Base-by-base conservation (phyloP, 2,797 vertebrate genomes). In the Pangasius sanitwongsei region DNA sequence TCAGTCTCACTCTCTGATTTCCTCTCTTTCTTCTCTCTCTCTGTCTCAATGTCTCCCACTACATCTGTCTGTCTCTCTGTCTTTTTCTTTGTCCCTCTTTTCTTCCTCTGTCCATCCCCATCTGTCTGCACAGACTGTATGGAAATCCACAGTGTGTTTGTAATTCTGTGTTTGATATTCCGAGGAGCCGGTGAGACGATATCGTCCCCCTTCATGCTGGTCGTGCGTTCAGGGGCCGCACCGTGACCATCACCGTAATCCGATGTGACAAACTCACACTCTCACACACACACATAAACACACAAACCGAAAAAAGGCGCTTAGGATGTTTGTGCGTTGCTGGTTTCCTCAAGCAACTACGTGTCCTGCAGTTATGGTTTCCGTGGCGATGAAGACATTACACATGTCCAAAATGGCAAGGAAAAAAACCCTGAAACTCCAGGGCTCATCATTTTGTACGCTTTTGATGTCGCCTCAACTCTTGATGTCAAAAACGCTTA, bases 181-280 rank as follows among this genome's bases (percentile, higher is more conserved):
- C 0, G 5, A 31, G 41, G 82, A n/a, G 82, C 15, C 61, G 28
- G 41, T 12, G 70, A 61, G 70, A 74, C 7, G 69, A 72, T 85
- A 41, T 53, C 31, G 3, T 57, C 37, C 57, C 20, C 50, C 84
- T 74, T 31, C 23, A 23, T 0, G 6, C 84, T 6, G 53, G 31
- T 55, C 23, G 11, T 44, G 67, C 4, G 23, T 57, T 86, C 65
- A 55, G 50, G 50, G 67, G 59, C 77, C 80, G 28, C 86, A 85
- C 75, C 77, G 67, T 86, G 83, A 89, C 84, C 82, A 78, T 89
- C 89, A 89, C 96, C 97, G 97, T 99, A 98, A 99, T 99, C 98
- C 98, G 97, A 99, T 98, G 98, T 99, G 98, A 99, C 98, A 99
- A 98, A 99, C 98, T 98, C 98, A 97, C 97, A 97, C 97, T 98